These are phyloP conservation scores for Echinometra lucunter DNA, from an alignment of 53 echinoderm and acorn worm genomes.

Conservation along the genomic window DNA sequence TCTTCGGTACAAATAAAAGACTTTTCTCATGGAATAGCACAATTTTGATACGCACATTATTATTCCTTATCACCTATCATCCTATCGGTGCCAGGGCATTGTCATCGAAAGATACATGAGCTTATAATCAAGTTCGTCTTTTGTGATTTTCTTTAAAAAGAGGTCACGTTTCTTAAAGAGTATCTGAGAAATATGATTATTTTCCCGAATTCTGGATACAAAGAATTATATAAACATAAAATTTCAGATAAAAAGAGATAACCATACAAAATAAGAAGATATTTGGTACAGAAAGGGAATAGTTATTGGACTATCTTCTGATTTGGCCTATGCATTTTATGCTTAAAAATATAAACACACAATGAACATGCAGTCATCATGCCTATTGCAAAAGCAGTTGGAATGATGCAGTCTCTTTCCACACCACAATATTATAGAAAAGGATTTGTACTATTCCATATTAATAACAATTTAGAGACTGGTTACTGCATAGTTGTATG, in stretches of 20 bases:
- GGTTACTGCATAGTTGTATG: background rate
- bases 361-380: too few species aligned
- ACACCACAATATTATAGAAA: too few species aligned
- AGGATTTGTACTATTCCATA: background rate
- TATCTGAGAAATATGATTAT: background rate
- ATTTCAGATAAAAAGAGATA: background rate
- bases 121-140: slow-evolving; percentile 6
- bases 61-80: slow-evolving; percentile 14
- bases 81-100: background rate
- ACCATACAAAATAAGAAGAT: background rate
- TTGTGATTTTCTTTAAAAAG: background rate
- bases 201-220: background rate
- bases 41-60: background rate
- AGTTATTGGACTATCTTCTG: background rate
- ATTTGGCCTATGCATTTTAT: background rate
- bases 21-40: background rate
- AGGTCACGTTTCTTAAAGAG: background rate
- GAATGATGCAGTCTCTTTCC: background rate
- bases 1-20: slow-evolving; percentile 7
- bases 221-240: background rate
- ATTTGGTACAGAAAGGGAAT: background rate
- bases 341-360: too few species aligned
- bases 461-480: background rate
- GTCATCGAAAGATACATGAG: background rate
- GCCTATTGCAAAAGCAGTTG: background rate